Base-by-base conservation (phyloP, 2,888 invertebrate genomes). In the Deroplatys truncata region DNA sequence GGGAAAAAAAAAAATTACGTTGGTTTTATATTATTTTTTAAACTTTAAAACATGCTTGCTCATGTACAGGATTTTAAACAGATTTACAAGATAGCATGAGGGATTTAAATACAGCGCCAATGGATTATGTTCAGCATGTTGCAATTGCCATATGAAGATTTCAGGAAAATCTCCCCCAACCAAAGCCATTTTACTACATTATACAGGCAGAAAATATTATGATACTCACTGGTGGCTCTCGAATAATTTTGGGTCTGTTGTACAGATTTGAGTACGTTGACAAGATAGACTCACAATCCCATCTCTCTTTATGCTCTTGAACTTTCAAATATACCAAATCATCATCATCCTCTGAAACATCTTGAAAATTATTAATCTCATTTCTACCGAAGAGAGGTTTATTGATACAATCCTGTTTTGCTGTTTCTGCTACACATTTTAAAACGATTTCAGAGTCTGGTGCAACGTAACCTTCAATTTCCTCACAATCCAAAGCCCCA, bases 221-320 rank as follows among this genome's bases (percentile, higher is more conserved):
- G n/a, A 88, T 28, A 90, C 92, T 92, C 92, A 96, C 96, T 93
- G 95, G 95, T n/a, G 93, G 92, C 92, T 97, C 98, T 86, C 95
- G 95, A 88, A 98, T 98, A 31, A 98, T 92, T 93, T 97, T 98
- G 0, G 99, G 99, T 94, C 98, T 98, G 94, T 99, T 99, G 93
- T 98, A 98, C 88, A 97, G 94, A 92, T 97, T 99, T 13, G 98
- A 98, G 93, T 98, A 98, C 0, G 98, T 98, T 29, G 97, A 97
- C 9, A 98, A 94, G 91, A 98, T 97, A 89, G 97, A 97, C 94
- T 98, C 97, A 92, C 98, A 98, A 94, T 99, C 98, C 97, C 97
- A 98, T 93, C 96, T 96, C 91, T 96, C 95, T 92, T 95, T 95
- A 91, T 96, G 95, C 0, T 95, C 94, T 88, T 96, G 95, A 1